Evolutionary conservation across 2,113 vertebrate species (phyloP).

Genomic region (Sinocyclocheilus grahami): DNA sequence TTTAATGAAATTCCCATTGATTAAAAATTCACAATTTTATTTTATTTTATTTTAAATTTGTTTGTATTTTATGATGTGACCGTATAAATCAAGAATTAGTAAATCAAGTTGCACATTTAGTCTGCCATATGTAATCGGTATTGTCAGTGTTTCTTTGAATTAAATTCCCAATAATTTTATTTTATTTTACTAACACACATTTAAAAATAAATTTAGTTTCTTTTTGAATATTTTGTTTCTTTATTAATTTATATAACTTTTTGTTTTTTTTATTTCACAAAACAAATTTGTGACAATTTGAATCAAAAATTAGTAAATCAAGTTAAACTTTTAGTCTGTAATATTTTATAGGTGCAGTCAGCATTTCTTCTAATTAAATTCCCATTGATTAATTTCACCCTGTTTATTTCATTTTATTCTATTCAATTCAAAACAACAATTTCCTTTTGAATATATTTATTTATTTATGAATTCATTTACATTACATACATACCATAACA

Average conservation of each 20-base stretch:
- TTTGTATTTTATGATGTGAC: not conserved
- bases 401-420: not conserved
- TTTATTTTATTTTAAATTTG: not conserved
- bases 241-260: not conserved
- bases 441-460: not conserved
- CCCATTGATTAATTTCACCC: not conserved
- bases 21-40: not conserved
- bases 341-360: not conserved
- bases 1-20: not conserved
- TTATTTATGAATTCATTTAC: not conserved
- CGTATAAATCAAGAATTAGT: not conserved
- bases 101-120: not conserved
- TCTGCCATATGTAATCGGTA: too few relatives aligned
- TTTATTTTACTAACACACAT: not conserved
- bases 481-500: not conserved
- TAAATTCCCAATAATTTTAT: not conserved
- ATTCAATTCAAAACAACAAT: not conserved
- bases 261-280: too few relatives aligned
- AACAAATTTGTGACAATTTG: not conserved
- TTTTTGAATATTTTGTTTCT: not conserved
- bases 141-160: not conserved
- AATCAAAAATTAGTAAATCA: not conserved
- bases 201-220: not conserved
- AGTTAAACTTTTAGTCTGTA: not conserved
- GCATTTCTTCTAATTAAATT: not conserved